Evolutionary conservation across 2,888 invertebrate genomes (phyloP).

Genomic region (Pristionchus exspectatus): DNA sequence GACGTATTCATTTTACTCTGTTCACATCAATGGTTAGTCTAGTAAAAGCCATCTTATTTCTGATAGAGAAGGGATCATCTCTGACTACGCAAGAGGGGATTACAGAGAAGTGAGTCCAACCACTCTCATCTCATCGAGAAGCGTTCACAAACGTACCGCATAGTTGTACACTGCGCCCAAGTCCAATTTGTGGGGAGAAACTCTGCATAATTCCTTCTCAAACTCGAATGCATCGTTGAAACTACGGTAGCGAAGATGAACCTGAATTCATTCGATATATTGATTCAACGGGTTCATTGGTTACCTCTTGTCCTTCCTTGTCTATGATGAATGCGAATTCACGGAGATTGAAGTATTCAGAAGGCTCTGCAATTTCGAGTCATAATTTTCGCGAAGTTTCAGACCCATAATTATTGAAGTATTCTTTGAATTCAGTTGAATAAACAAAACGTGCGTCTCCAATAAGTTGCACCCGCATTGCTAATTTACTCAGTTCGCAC

Average conservation of each 20-base stretch:
- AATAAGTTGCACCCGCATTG: neutral
- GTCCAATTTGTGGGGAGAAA: constrained; percentile 93
- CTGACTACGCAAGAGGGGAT: constrained; percentile 17
- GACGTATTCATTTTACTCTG: neutral
- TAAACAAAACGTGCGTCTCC: neutral
- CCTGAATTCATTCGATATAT: neutral
- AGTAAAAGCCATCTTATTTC: neutral
- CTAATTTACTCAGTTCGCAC: neutral
- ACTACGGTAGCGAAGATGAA: constrained; percentile 84
- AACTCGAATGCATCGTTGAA: constrained; percentile 89
- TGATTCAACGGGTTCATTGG: neutral
- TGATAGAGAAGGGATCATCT: neutral
- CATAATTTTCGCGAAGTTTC: neutral
- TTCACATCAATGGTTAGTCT: neutral
- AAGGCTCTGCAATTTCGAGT: constrained; percentile 78
- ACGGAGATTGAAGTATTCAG: constrained; percentile 82
- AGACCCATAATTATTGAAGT: neutral
- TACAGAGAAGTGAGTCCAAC: constrained; percentile 1
- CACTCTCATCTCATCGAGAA: neutral
- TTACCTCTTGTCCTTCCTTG: constrained; percentile 84
- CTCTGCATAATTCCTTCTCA: constrained; percentile 87
- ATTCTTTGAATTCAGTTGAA: neutral
- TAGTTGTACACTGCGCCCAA: constrained; percentile 90
- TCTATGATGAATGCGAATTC: constrained; percentile 96
- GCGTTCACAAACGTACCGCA: neutral